Evolutionary conservation across 2,113 vertebrate species (phyloP).

Genomic region (Psephotus haematonotus): DNA sequence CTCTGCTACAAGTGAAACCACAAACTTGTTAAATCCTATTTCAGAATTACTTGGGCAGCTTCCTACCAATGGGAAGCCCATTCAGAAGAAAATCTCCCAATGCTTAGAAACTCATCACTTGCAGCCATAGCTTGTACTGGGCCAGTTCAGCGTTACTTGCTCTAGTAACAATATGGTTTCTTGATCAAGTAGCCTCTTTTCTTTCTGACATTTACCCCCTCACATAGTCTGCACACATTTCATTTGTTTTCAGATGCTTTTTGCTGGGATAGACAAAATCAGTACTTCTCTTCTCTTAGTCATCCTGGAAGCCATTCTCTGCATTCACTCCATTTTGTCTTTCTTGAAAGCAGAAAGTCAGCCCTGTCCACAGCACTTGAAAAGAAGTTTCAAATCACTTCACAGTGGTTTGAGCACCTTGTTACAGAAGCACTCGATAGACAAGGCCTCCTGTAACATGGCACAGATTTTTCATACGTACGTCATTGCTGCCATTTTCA

Average conservation of each 20-base stretch:
- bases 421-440: rapidly evolving
- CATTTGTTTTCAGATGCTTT: not conserved
- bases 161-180: not conserved
- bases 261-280: not conserved
- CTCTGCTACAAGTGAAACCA: not conserved
- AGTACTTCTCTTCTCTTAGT: not conserved
- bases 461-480: not conserved
- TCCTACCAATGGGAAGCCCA: not conserved
- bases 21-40: not conserved
- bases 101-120: not conserved
- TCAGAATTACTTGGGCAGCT: not conserved
- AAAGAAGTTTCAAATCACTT: not conserved
- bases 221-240: not conserved
- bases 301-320: not conserved
- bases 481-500: not conserved
- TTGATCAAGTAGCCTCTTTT: not conserved
- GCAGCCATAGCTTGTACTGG: not conserved
- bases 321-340: not conserved
- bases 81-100: not conserved
- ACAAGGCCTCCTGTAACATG: not conserved
- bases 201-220: not conserved
- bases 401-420: not conserved
- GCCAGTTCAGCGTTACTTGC: not conserved
- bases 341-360: not conserved
- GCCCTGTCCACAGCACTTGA: not conserved